A percentile compares a stretch with the other conserved stretches of the same genome.
phyloP scores from a whole-genome alignment of 92 coral and sea anemone genomes.

The Porites evermanni region DNA sequence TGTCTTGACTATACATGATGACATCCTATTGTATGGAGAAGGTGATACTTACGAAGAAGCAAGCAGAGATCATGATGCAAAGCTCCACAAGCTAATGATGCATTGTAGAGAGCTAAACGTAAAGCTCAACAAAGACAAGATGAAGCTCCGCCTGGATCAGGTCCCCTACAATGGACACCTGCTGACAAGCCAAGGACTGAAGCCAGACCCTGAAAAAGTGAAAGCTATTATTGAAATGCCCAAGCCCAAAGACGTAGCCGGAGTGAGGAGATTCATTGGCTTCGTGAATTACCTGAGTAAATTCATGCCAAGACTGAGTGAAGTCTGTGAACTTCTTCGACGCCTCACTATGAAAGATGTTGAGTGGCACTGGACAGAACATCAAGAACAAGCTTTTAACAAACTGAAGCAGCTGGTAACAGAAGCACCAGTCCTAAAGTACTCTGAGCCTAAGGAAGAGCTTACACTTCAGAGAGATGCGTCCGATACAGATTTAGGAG shows the following conservation, averaged over 20 bases:
- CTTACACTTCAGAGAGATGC: constrained; percentile 47
- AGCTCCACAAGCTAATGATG: constrained; percentile 41
- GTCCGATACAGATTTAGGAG: constrained; percentile 8
- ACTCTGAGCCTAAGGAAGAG: constrained; percentile 31
- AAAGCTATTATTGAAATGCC: constrained; percentile 8
- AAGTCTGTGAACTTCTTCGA: no score
- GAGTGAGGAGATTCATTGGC: not conserved
- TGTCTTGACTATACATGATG: constrained; percentile 39
- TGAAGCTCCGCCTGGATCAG: constrained; percentile 35
- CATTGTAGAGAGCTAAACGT: constrained; percentile 43
- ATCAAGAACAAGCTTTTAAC: no score
- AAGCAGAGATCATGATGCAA: constrained; percentile 50
- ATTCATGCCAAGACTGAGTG: no score
- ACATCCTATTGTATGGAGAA: constrained; percentile 44
- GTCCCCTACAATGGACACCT: constrained; percentile 48
- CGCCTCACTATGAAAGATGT: no score
- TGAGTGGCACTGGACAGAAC: no score
- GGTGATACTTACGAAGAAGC: constrained; percentile 51
- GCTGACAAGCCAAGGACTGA: constrained; percentile 24
- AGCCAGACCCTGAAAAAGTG: constrained; percentile 55
- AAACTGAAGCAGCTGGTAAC: not conserved
- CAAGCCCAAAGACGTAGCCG: no score
- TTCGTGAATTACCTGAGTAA: no score
- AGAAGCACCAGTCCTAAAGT: constrained; percentile 38
- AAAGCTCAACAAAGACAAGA: constrained; percentile 52